Conservation (phyloP, 2,888 invertebrate species). For the Sclerodermus sp. region DNA sequence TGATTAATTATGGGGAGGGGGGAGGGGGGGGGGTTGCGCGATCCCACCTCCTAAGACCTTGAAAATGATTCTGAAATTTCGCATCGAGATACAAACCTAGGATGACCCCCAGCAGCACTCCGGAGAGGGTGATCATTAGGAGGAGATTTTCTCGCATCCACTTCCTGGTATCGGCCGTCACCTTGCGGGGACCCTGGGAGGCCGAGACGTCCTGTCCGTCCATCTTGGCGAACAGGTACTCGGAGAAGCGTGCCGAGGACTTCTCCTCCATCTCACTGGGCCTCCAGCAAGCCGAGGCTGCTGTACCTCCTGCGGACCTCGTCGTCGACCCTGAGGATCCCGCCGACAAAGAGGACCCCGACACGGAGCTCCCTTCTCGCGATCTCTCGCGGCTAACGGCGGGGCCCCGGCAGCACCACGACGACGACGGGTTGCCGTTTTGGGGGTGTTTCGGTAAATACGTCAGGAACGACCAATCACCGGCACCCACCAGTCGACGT, state of each 20-base stretch:
- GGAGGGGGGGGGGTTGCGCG: no score
- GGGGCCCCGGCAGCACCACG: slow-evolving; percentile 55
- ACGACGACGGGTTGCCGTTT: slow-evolving; percentile 58
- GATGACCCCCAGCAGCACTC: slow-evolving; percentile 75
- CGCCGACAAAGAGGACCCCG: slow-evolving; percentile 28
- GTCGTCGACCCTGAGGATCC: slow-evolving; percentile 24
- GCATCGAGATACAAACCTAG: slow-evolving; percentile 67
- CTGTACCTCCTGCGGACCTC: slow-evolving; percentile 20
- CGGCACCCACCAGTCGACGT: slow-evolving; percentile 46
- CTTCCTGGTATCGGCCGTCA: slow-evolving; percentile 66
- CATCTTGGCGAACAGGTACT: slow-evolving; percentile 81
- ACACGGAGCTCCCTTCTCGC: slow-evolving; percentile 44
- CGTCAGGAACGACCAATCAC: slow-evolving; percentile 51
- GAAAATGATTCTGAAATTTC: no score
- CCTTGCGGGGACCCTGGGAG: slow-evolving; percentile 66
- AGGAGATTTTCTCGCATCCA: slow-evolving; percentile 78
- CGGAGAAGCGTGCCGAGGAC: slow-evolving; percentile 66
- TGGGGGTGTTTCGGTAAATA: slow-evolving; percentile 55
- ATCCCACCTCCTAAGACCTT: no score
- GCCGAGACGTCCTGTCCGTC: slow-evolving; percentile 60
- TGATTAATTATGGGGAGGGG: no score
- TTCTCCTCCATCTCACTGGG: slow-evolving; percentile 55
- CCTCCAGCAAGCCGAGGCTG: slow-evolving; percentile 34
- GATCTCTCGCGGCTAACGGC: slow-evolving; percentile 55
- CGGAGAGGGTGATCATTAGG: slow-evolving; percentile 76